Evolutionary conservation across 2,888 invertebrate species (phyloP).

Genomic region (Branchipolynoe longqiensis): DNA sequence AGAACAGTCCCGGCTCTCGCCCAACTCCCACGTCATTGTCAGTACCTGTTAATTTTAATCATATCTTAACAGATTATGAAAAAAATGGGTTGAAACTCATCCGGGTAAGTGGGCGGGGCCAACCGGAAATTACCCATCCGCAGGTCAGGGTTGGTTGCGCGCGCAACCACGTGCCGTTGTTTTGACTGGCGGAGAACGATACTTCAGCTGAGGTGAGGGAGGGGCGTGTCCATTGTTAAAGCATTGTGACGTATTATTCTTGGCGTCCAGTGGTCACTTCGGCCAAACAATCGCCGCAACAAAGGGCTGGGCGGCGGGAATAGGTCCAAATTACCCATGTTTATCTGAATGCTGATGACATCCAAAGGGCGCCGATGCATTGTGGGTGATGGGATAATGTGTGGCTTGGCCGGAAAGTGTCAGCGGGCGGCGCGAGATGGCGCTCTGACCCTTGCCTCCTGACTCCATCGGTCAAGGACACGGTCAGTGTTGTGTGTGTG

Average conservation of each 20-base stretch:
- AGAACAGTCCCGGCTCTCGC: neutral
- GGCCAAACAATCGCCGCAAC: neutral
- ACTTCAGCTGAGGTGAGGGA: too few species aligned
- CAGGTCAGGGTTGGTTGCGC: conserved; percentile 21
- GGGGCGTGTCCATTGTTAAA: too few species aligned
- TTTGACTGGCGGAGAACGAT: conserved; percentile 10
- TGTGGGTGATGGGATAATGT: conserved; percentile 20
- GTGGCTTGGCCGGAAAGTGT: conserved; percentile 8
- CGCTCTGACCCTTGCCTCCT: neutral
- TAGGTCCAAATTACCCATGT: conserved; percentile 29
- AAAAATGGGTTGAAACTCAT: conserved; percentile 28
- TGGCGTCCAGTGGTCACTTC: too few species aligned
- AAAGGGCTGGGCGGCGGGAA: neutral
- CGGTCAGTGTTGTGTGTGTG: too few species aligned
- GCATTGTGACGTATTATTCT: too few species aligned
- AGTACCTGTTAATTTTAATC: conserved; percentile 32
- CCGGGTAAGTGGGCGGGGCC: conserved; percentile 17
- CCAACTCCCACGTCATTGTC: conserved; percentile 4
- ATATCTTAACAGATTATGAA: conserved; percentile 47
- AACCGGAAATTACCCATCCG: conserved; percentile 43
- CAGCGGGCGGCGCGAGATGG: neutral
- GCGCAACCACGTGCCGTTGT: neutral
- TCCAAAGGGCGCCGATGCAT: neutral
- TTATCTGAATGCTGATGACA: conserved; percentile 34
- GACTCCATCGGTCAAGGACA: neutral